Evolutionary conservation across 2,113 vertebrate species (phyloP).

Genomic region (Chauna torquata): DNA sequence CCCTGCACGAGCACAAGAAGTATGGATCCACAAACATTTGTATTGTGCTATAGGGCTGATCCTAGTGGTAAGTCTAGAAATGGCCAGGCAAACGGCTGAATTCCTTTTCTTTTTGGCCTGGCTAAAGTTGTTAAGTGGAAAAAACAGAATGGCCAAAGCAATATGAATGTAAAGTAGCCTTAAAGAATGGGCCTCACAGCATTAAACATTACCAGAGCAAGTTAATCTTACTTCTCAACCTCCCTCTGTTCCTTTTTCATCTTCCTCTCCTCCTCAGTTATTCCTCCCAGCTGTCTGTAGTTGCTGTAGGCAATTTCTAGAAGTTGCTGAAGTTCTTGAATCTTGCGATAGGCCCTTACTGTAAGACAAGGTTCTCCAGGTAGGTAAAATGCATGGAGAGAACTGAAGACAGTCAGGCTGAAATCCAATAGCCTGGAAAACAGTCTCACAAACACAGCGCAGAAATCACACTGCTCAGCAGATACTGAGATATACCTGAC

Average conservation of each 20-base stretch:
- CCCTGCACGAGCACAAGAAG: background rate
- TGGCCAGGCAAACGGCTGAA: background rate
- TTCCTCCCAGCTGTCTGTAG: conserved; percentile 82
- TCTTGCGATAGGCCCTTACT: conserved; percentile 79
- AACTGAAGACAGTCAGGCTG: background rate
- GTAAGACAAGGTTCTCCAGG: conserved; percentile 54
- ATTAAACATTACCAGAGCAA: background rate
- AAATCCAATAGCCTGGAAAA: background rate
- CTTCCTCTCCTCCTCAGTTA: conserved; percentile 76
- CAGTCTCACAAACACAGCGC: background rate
- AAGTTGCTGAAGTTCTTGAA: conserved; percentile 72
- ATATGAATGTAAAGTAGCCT: background rate
- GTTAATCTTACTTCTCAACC: conserved; percentile 71
- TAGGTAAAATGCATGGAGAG: background rate
- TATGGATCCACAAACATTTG: background rate
- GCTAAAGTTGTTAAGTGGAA: background rate
- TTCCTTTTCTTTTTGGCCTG: background rate
- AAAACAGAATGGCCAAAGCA: background rate
- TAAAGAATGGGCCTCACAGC: background rate
- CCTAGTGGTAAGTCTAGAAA: background rate
- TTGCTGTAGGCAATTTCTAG: conserved; percentile 82
- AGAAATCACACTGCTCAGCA: background rate
- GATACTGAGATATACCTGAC: background rate
- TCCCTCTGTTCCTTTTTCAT: conserved; percentile 68
- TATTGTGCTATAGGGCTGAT: background rate